phyloP scores from a whole-genome alignment of 2,888 invertebrate genomes.

The Escarpia spicata region DNA sequence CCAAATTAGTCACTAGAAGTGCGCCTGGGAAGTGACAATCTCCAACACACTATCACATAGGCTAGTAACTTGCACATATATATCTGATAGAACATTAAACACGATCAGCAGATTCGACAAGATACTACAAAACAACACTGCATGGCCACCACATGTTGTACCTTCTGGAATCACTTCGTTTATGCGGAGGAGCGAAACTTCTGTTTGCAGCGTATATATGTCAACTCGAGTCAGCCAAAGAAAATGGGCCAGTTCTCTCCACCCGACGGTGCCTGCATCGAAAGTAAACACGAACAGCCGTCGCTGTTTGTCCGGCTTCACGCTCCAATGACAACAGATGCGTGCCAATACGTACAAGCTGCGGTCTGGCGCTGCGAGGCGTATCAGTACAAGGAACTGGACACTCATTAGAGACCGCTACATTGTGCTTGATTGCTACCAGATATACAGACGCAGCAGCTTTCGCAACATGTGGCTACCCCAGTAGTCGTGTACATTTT shows the following conservation, averaged over 20 bases:
- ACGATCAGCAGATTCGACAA: neutral
- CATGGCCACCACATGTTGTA: neutral
- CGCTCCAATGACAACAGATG: neutral
- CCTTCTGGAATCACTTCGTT: neutral
- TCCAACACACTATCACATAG: neutral
- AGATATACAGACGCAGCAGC: neutral
- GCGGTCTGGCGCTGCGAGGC: neutral
- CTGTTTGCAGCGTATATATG: neutral
- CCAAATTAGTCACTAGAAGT: neutral
- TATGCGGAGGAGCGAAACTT: neutral
- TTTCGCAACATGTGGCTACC: neutral
- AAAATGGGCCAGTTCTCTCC: neutral
- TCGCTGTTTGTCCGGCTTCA: neutral
- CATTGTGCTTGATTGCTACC: neutral
- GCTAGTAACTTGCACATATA: neutral
- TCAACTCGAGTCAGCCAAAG: neutral
- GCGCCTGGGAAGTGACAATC: neutral
- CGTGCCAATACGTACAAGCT: neutral
- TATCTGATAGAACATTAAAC: neutral
- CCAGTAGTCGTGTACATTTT: neutral
- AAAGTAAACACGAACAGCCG: neutral
- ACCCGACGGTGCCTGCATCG: neutral
- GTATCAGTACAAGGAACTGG: neutral
- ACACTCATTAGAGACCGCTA: neutral
- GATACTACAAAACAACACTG: neutral